These are phyloP conservation scores for Endotricha flammealis DNA, from an alignment of 2,888 invertebrate species.

Conservation along the genomic window DNA sequence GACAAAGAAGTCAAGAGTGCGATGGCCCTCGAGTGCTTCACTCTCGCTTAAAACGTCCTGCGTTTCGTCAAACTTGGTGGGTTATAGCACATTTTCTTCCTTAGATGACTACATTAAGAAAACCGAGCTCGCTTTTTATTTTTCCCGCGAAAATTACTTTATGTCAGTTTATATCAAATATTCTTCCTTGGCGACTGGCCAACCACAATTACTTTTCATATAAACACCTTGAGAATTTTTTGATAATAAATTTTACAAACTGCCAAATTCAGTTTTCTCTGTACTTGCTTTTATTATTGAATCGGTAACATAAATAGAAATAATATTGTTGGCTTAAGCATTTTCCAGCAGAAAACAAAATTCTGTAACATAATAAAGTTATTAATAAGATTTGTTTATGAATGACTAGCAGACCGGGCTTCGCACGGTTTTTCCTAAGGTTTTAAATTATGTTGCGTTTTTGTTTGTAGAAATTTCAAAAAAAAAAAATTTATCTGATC, in stretches of 20 bases:
- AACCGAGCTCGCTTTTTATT: constrained; percentile 7
- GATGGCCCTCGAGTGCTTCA: constrained; percentile 39
- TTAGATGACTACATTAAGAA: constrained; percentile 4
- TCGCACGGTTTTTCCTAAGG: no score
- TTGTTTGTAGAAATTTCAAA: no score
- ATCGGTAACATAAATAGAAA: not conserved
- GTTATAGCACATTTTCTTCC: constrained; percentile 17
- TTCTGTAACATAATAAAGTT: no score
- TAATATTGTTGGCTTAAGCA: no score
- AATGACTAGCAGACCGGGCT: no score
- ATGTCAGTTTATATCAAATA: constrained; percentile 1
- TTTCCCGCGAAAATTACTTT: constrained; percentile 8
- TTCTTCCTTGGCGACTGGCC: constrained; percentile 2
- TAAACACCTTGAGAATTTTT: not conserved
- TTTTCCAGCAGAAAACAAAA: no score
- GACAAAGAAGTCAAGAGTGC: constrained; percentile 40
- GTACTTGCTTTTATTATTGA: not conserved
- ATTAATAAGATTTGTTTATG: no score
- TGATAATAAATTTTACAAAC: not conserved
- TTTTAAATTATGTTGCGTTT: no score
- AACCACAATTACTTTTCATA: not conserved
- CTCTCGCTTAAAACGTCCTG: constrained; percentile 27
- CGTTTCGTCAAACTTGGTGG: constrained; percentile 30
- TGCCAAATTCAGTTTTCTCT: not conserved
- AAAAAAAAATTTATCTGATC: no score